These are phyloP conservation scores for Pseudopipra pipra DNA, from an alignment of 2,113 vertebrate genomes.

Conservation along the genomic window DNA sequence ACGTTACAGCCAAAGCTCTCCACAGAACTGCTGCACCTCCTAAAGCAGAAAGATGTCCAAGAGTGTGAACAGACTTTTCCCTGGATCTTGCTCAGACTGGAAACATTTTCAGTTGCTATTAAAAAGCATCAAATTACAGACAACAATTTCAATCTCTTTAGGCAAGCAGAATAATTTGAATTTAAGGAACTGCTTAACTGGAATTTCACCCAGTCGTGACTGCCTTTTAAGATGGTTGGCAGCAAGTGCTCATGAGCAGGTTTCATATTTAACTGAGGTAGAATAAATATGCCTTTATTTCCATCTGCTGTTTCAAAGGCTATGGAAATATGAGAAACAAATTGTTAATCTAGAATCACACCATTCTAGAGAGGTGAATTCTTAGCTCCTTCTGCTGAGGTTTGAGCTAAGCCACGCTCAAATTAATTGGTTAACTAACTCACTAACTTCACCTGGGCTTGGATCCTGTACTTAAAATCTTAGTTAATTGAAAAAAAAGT, in stretches of 20 bases:
- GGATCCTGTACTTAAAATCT: neutral
- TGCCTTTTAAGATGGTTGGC: conserved; percentile 38
- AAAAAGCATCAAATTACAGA: conserved; percentile 30
- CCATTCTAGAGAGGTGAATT: neutral
- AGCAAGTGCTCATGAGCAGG: neutral
- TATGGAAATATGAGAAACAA: neutral
- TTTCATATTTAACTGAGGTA: conserved; percentile 41
- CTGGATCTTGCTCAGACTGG: conserved; percentile 25
- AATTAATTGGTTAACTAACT: neutral
- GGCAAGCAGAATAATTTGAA: conserved; percentile 39
- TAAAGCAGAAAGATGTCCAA: neutral
- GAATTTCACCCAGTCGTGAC: conserved; percentile 55
- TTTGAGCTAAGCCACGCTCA: neutral
- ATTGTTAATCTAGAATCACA: neutral
- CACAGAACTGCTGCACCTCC: neutral
- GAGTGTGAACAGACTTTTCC: neutral
- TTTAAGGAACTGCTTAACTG: conserved; percentile 55
- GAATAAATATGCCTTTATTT: conserved; percentile 44
- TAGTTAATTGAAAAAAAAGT: neutral
- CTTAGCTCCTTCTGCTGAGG: neutral
- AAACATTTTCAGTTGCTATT: conserved; percentile 46
- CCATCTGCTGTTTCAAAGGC: conserved; percentile 41
- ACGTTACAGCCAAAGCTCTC: fast-evolving
- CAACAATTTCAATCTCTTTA: conserved; percentile 47
- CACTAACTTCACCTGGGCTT: neutral